Evolutionary conservation across 2,888 invertebrate species (phyloP), one percentile per base, ranked within the genome.

Genomic region (Chamaedrilus cognettii): DNA sequence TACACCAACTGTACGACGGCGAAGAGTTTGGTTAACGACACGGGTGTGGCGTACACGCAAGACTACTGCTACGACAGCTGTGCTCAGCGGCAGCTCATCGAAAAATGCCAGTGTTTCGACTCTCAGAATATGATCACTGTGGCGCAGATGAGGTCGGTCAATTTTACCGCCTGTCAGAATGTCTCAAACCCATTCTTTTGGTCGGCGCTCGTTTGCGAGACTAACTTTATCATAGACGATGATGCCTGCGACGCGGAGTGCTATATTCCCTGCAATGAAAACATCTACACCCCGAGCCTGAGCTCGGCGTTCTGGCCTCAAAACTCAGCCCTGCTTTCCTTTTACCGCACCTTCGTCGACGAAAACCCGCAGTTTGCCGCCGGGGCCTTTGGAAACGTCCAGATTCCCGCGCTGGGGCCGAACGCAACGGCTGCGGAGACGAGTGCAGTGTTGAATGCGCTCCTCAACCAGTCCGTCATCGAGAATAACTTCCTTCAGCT

Each of bases 281-380:
- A 26, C 7, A n/a, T 28, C 2, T 58, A 58, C 5, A 33, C 2
- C n/a, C 2, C 33, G 32, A 58, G 32, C n/a, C 2, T 58, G 19
- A 32, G 32, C 11, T 58, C 58, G 32, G 31, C 58, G 15, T 26
- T 33, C 19, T 58, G 58, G 58, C 58, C 58, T n/a, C 58, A 58
- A 30, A 33, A 19, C 3, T 58, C 58, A 30, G 3, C 33, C 0
- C 33, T 31, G 0, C 33, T 23, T 26, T 15, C 19, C 23, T 58
- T 58, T 5, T 42, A 15, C 19, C 19, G 11, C 42, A 42, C 11
- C 11, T 42, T 15, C 19, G 11, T 42, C 19, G 11, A 42, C 11
- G 19, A 42, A 11, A 42, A 42, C 11, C 11, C 42, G 11, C 19
- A 15, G 42, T 42, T 42, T 42, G 42, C 11, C 19, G 42, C 11